Percentiles rank a stretch among this genome's conserved stretches.
phyloP scores from a whole-genome alignment of 2,888 invertebrate genomes.

The Gymnosoma rotundatum region DNA sequence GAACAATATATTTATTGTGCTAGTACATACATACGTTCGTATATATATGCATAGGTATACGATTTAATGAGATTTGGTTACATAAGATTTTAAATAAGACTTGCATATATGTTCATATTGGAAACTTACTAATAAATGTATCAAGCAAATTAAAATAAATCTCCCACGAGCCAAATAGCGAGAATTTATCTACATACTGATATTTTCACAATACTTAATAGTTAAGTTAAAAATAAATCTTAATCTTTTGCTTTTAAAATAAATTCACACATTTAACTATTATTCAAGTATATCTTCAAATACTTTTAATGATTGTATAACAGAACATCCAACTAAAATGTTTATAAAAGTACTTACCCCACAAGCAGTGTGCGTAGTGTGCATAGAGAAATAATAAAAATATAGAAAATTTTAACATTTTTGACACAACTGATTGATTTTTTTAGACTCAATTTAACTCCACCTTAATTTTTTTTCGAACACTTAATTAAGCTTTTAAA shows the following conservation, averaged over 20 bases:
- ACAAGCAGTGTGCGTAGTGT: conserved; percentile 65
- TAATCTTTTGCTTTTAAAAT: not conserved
- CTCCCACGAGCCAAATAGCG: too few relatives aligned
- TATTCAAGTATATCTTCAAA: not conserved
- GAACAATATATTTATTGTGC: too few relatives aligned
- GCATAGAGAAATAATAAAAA: conserved; percentile 65
- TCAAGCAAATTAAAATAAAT: too few relatives aligned
- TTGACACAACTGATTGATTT: conserved; percentile 41
- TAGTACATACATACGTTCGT: not conserved
- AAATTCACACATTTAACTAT: not conserved
- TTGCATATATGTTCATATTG: not conserved
- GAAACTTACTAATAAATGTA: not conserved
- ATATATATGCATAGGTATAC: not conserved
- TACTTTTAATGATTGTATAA: conserved; percentile 49
- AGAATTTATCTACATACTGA: too few relatives aligned
- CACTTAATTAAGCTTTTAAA: not conserved
- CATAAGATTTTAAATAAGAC: conserved; percentile 7
- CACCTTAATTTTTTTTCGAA: not conserved
- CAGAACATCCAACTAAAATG: not conserved
- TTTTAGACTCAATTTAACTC: not conserved
- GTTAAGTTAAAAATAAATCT: not conserved
- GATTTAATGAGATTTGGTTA: conserved; percentile 14
- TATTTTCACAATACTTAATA: not conserved
- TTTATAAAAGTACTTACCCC: conserved; percentile 70
- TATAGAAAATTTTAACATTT: conserved; percentile 52